Evolutionary conservation across 2,797 vertebrate genomes (phyloP), one percentile per base, ranked within the genome.

Genomic region (Micropoecilia bifurca): DNA sequence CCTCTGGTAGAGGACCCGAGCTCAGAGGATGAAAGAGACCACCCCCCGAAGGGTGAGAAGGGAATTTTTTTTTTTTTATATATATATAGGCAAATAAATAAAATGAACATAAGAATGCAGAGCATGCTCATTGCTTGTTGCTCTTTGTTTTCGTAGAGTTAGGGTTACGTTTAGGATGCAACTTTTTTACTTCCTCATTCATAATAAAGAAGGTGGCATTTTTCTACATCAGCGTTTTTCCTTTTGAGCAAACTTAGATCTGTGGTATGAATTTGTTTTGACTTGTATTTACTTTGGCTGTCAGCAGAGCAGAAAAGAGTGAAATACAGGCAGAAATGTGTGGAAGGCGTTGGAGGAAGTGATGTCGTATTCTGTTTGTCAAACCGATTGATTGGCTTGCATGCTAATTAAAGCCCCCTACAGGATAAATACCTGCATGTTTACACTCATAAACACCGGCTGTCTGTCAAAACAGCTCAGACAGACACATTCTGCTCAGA

Each of bases 101-200:
- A 41, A 3, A 39, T 0, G 36, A 39, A 39, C 36, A 4, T 39
- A 39, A 39, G 36, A 41, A 41, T 5, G 41, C 41, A 41, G 41
- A 41, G 36, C 41, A 41, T 8, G 41, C 6, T 41, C 41, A 41
- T 41, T 41, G 41, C 33, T 33, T 1, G 33, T 33, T 33, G 1
- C 41, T 41, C 41, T 41, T 8, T 41, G 41, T 41, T 41, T 41
- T 41, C 6, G 41, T 41, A 39, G 36, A 4, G 36, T 39, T 4
- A 39, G 36, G 3, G 0, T 39, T 33, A 33, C 1, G 33, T 33
- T 33, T 33, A 33, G 33, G 33, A 33, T 33, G 89, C 87, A 91
- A 87, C 91, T 89, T 85, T 87, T 86, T 86, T 78, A 80, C 75
- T 80, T 80, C 84, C 89, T 89, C 88, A 86, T 88, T 91, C 88